Evolutionary conservation across 2,888 invertebrate genomes (phyloP).

Genomic region (Mesorhabditis belari): DNA sequence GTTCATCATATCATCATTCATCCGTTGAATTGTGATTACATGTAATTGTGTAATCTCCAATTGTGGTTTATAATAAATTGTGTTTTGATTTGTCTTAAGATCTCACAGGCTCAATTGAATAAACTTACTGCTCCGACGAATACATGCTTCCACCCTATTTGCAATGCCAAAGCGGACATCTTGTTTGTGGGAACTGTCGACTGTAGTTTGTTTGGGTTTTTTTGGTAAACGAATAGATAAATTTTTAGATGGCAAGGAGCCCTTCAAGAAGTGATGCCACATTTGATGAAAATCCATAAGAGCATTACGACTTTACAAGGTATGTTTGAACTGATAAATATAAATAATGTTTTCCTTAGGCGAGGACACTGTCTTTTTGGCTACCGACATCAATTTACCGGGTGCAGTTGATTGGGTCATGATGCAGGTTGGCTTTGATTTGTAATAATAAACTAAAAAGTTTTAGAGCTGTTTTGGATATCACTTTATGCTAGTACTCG

Average conservation of each 20-base stretch:
- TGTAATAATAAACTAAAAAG: no score
- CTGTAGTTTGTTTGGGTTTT: no score
- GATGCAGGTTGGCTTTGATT: no score
- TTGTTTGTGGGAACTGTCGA: constrained; percentile 95
- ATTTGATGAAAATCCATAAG: constrained; percentile 81
- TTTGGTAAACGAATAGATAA: no score
- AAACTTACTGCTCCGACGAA: constrained; percentile 97
- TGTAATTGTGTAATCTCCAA: constrained; percentile 54
- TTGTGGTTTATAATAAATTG: no score
- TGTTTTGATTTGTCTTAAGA: no score
- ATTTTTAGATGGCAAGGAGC: no score
- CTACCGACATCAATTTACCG: constrained; percentile 97
- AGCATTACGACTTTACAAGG: constrained; percentile 96
- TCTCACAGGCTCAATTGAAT: no score
- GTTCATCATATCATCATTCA: no score
- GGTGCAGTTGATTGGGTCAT: constrained; percentile 68
- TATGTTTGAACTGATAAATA: constrained; percentile 19
- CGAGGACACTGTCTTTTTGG: constrained; percentile 98
- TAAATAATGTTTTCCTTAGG: constrained; percentile 57
- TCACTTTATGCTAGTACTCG: constrained; percentile 97
- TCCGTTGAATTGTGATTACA: no score
- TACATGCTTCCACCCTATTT: constrained; percentile 97
- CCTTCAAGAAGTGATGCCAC: constrained; percentile 95
- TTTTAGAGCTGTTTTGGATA: constrained; percentile 98
- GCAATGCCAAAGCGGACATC: constrained; percentile 81